These are phyloP conservation scores for Siniperca knerii DNA, from an alignment of 2,113 vertebrate species.

Conservation along the genomic window DNA sequence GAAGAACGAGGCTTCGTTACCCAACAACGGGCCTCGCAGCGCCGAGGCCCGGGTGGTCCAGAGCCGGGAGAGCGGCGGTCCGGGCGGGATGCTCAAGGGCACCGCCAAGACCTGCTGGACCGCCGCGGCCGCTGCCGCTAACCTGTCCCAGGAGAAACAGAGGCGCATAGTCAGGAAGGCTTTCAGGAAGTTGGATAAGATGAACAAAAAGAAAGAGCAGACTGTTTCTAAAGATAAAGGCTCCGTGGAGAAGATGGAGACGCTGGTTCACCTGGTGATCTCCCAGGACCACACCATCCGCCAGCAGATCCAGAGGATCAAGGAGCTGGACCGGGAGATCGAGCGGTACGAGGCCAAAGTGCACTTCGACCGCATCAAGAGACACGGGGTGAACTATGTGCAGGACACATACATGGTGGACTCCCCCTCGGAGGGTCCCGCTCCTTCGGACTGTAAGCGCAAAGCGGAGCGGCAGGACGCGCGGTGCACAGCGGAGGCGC, in stretches of 20 bases:
- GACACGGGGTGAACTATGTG: slow-evolving; percentile 95
- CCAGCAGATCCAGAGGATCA: slow-evolving; percentile 93
- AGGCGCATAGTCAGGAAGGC: slow-evolving; percentile 93
- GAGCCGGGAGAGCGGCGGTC: slow-evolving; percentile 88
- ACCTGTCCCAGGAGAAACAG: slow-evolving; percentile 90
- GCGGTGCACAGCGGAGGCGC: slow-evolving; percentile 60
- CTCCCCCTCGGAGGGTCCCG: slow-evolving; percentile 54
- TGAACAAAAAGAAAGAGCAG: slow-evolving; percentile 90
- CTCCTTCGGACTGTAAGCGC: slow-evolving; percentile 37
- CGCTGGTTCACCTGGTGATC: slow-evolving; percentile 94
- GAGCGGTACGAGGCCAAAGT: slow-evolving; percentile 92
- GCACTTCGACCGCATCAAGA: slow-evolving; percentile 91
- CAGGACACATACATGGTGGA: slow-evolving; percentile 96
- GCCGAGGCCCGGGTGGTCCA: slow-evolving; percentile 94
- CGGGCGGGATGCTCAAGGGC: slow-evolving; percentile 75
- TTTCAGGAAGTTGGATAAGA: slow-evolving; percentile 95
- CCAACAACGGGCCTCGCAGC: slow-evolving; percentile 92
- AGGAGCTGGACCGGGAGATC: slow-evolving; percentile 93
- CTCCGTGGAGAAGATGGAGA: slow-evolving; percentile 92
- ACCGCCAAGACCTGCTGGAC: slow-evolving; percentile 76
- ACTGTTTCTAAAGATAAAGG: slow-evolving; percentile 76
- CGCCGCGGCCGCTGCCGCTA: slow-evolving; percentile 53
- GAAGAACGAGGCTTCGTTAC: slow-evolving; percentile 92
- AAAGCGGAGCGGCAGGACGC: slow-evolving; percentile 55
- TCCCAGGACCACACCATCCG: slow-evolving; percentile 98